Base-by-base conservation (phyloP, 37 sponge, comb jelly and placozoan genomes). In the Chondrosia reniformis region DNA sequence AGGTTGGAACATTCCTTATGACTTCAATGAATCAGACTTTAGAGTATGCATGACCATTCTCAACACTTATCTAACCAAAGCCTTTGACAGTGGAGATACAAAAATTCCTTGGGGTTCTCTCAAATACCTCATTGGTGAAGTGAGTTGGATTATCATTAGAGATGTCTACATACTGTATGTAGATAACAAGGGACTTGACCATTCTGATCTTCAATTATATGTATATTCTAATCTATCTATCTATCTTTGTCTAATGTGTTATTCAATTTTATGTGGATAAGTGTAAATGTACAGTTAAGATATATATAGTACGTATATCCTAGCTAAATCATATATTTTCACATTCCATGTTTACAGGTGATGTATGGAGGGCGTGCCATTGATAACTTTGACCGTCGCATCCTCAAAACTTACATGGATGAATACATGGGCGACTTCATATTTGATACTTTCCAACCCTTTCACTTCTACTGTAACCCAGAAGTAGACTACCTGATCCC, bases 381-480 rank as follows among this genome's bases (percentile, higher is more conserved):
- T 74, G 99, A 98, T 73, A 92, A 95, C 64, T 98, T 95, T 85
- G 99, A 98, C 49, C 67, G 99, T 10, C 77, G 99, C 25, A 87
- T 98, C 33, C 94, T 98, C 67, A 98, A 77, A 78, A 98, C 89
- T 15, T 98, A 98, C 86, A 98, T 98, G 99, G 96, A 98, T 46
- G 99, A 98, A 57, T 98, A 98, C 84, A 95, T 98, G 94, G 99
- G 99, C 71, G 99, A 98, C 82, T 98, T 98, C 77, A 98, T 98
- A 30, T 98, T 98, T 77, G 99, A 98, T 75, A 90, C 99, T 33
- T 98, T 98, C 75, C 99, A 98, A 59, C 99, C 99, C 0, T 98
- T 98, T 84, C 97, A 95, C 82, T 98, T 98, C 86, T 95, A 91
- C 90, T 66, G 84, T 39, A 83, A 95, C 73, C 62, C 75, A 15